These are phyloP conservation scores for Todiramphus saurophagus DNA, from an alignment of 2,113 vertebrate species.

Conservation along the genomic window DNA sequence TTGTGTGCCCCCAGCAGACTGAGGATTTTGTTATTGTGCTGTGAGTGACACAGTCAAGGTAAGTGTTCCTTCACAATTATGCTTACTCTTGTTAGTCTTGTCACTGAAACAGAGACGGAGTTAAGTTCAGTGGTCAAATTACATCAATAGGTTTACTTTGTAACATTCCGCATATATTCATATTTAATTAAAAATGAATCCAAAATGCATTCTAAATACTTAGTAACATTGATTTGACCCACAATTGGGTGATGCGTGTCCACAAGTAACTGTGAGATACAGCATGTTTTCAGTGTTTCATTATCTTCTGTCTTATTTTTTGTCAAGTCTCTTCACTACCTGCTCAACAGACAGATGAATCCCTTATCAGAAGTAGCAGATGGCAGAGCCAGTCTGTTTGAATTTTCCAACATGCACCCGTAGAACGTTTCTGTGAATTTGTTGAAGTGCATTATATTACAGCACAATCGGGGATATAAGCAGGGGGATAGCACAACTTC, in stretches of 20 bases:
- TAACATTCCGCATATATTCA: slow-evolving; percentile 28
- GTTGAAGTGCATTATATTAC: slow-evolving; percentile 59
- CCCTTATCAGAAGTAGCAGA: slow-evolving; percentile 81
- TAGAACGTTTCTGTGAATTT: slow-evolving; percentile 64
- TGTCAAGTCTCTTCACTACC: slow-evolving; percentile 42
- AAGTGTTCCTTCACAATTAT: slow-evolving; percentile 4
- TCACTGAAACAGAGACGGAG: slow-evolving; percentile 52
- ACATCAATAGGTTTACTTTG: slow-evolving; percentile 9
- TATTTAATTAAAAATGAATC: slow-evolving; percentile 50
- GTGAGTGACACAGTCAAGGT: background rate
- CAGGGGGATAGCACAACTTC: slow-evolving; percentile 34
- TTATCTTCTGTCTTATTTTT: slow-evolving; percentile 61
- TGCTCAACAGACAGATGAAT: slow-evolving; percentile 74
- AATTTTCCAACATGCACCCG: slow-evolving; percentile 67
- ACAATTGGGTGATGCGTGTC: slow-evolving; percentile 66
- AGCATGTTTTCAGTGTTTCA: slow-evolving; percentile 45
- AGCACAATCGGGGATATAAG: slow-evolving; percentile 58
- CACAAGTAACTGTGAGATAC: slow-evolving; percentile 48
- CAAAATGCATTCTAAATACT: slow-evolving; percentile 34
- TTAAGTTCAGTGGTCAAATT: slow-evolving; percentile 57
- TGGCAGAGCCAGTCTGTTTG: slow-evolving; percentile 71
- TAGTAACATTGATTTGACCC: slow-evolving; percentile 66
- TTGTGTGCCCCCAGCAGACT: background rate
- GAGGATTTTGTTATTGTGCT: background rate
- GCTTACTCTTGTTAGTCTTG: slow-evolving; percentile 29